Base-by-base conservation (phyloP, 2,797 vertebrate genomes). In the Anguilla megastoma region DNA sequence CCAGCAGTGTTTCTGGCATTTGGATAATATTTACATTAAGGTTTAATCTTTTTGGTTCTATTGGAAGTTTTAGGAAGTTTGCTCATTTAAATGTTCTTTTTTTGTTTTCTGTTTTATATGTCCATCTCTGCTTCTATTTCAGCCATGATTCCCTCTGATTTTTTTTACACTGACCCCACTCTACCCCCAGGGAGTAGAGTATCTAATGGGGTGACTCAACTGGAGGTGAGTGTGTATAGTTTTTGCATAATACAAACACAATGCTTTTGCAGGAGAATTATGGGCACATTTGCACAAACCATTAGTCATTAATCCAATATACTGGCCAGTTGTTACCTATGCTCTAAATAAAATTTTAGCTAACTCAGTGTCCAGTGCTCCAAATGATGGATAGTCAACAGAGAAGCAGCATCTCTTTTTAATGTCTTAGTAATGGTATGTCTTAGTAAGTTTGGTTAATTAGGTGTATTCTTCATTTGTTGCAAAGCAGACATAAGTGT, bases 91-190 rank as follows among this genome's bases (percentile, higher is more conserved):
- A 76, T 36, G 9, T 63, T 1, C 79, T 60, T 50, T 66, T 50
- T 6, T 30, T 85, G 60, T 87, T 69, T 82, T 33, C 14, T 83
- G 27, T 66, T 41, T 36, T 21, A 36, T 21, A 36, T 48, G 36
- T 52, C 24, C 30, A 41, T 3, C 41, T 74, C 27, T 33, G 2
- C 24, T 63, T 85, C 88, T 87, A 89, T 88, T 58, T 83, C 89
- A 60, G 86, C 82, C 60, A 85, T 88, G 87, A 85, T 85, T 79
- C 87, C 87, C 36, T 85, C 87, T 2, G 87, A 85, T 84, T 88
- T 85, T 24, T 88, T 85, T 80, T 90, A 90, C 84, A 87, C 66
- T 50, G 88, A 90, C 52, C 88, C 87, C 2, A 79, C 24, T 54
- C 85, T 76, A 52, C 45, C 33, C 4, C 80, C 87, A 3, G 87